Conservation (phyloP, 2,888 invertebrate species). For the Caenorhabditis macrosperma region DNA sequence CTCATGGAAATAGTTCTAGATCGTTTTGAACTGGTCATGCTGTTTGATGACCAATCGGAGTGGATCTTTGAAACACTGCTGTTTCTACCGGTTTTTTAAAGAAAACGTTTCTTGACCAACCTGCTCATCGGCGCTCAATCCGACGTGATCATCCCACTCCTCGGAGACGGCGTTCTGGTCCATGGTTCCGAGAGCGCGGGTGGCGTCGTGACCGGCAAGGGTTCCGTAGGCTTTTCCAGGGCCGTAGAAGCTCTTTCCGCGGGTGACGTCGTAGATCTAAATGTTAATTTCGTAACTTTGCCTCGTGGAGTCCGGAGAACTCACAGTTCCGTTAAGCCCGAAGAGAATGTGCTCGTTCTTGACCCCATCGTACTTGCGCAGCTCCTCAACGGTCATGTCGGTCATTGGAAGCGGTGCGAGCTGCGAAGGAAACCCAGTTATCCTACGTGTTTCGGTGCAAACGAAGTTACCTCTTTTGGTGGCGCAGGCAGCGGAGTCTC, state of each 20-base stretch:
- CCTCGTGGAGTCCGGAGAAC: background rate
- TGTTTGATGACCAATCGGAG: too few relatives aligned
- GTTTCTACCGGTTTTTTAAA: too few relatives aligned
- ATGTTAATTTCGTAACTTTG: slow-evolving; percentile 10
- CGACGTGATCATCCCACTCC: slow-evolving; percentile 74
- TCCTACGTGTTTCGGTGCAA: background rate
- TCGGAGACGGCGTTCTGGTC: slow-evolving; percentile 73
- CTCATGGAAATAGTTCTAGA: too few relatives aligned
- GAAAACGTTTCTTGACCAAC: too few relatives aligned
- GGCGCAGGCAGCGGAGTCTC: slow-evolving; percentile 62
- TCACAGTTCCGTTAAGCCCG: slow-evolving; percentile 75
- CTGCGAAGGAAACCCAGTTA: background rate
- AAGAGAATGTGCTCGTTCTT: slow-evolving; percentile 76
- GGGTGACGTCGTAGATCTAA: slow-evolving; percentile 78
- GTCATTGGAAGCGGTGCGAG: slow-evolving; percentile 68
- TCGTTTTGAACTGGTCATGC: too few relatives aligned
- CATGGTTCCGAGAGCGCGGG: slow-evolving; percentile 77
- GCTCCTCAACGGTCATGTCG: slow-evolving; percentile 77
- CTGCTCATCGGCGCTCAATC: slow-evolving; percentile 58
- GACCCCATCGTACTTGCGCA: slow-evolving; percentile 76
- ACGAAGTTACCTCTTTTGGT: slow-evolving; percentile 48
- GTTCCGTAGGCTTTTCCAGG: slow-evolving; percentile 75
- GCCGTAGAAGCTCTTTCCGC: slow-evolving; percentile 76
- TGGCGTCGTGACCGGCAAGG: slow-evolving; percentile 77
- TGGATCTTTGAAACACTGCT: too few relatives aligned